Conservation (phyloP, 1,140 invertebrate genomes). For the Drosophila varians region DNA sequence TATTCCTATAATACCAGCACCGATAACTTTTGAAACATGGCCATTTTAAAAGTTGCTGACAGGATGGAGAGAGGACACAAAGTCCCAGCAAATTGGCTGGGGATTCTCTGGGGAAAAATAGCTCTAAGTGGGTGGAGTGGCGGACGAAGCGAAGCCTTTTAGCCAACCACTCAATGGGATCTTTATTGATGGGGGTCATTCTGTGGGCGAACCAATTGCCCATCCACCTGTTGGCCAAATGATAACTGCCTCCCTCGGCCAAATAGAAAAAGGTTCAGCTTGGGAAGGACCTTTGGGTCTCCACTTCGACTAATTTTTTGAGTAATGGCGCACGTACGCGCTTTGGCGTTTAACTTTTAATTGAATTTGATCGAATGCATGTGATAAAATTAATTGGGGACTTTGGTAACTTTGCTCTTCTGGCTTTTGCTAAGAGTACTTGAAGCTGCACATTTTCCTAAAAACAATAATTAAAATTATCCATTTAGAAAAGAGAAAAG, state of each 20-base stretch:
- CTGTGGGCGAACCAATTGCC: slow-evolving; percentile 18
- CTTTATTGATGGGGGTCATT: slow-evolving; percentile 66
- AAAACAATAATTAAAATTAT: no score
- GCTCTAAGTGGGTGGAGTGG: slow-evolving; percentile 6
- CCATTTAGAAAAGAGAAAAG: background rate
- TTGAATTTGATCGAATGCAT: slow-evolving; percentile 80
- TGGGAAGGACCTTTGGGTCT: slow-evolving; percentile 24
- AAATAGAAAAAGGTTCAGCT: slow-evolving; percentile 37
- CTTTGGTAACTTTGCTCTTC: background rate
- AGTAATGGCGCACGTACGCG: slow-evolving; percentile 70
- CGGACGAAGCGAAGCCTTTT: slow-evolving; percentile 26
- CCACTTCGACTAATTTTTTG: slow-evolving; percentile 19
- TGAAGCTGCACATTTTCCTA: no score
- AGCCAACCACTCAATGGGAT: slow-evolving; percentile 47
- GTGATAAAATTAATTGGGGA: slow-evolving; percentile 76
- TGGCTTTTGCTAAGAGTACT: no score
- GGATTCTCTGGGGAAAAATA: slow-evolving; percentile 48
- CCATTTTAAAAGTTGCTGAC: slow-evolving; percentile 67
- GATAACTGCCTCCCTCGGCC: slow-evolving; percentile 19
- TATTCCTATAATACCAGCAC: background rate
- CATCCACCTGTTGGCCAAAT: slow-evolving; percentile 49
- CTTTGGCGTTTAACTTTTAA: slow-evolving; percentile 72
- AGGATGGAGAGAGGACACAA: slow-evolving; percentile 38
- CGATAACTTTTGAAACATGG: slow-evolving; percentile 57
- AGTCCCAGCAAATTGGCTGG: slow-evolving; percentile 66